These are phyloP conservation scores for Cotesia vestalis DNA, from an alignment of 1,140 invertebrate genomes.

Conservation along the genomic window DNA sequence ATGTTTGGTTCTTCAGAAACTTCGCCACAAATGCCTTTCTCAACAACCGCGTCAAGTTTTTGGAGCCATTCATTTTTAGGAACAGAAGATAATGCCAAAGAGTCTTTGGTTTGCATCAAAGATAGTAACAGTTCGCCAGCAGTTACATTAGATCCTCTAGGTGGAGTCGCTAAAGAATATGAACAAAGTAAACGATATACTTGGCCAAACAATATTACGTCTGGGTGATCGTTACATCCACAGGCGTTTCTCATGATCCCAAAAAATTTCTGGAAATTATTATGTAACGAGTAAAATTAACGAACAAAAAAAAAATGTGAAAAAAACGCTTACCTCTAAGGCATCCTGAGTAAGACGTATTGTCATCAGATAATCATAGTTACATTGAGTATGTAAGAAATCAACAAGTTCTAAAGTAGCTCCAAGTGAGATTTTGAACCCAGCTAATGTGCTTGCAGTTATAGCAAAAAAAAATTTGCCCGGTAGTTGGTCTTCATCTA, in stretches of 20 bases:
- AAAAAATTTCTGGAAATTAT: too few species aligned
- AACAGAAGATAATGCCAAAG: not conserved
- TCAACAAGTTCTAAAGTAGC: not conserved
- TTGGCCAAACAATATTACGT: conserved; percentile 29
- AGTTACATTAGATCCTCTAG: conserved; percentile 36
- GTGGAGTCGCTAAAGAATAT: conserved; percentile 34
- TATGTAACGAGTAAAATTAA: too few species aligned
- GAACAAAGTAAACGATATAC: conserved; percentile 18
- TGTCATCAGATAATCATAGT: conserved; percentile 1
- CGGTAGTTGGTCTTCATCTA: too few species aligned
- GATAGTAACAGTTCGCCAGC: conserved; percentile 27
- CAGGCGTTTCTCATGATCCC: too few species aligned
- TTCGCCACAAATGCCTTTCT: not conserved
- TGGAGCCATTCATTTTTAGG: not conserved
- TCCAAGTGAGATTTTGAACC: conserved; percentile 2
- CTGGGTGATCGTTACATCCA: conserved; percentile 34
- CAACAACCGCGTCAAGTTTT: conserved; percentile 12
- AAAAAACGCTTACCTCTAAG: conserved; percentile 12
- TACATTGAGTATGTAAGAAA: not conserved
- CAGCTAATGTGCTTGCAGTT: too few species aligned
- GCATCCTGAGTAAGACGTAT: conserved; percentile 1
- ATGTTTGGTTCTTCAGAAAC: too few species aligned
- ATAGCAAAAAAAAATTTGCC: too few species aligned
- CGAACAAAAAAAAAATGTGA: too few species aligned
- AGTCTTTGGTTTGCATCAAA: conserved; percentile 21